phyloP scores from a whole-genome alignment of 2,888 invertebrate species.

The Oscheius sp. region DNA sequence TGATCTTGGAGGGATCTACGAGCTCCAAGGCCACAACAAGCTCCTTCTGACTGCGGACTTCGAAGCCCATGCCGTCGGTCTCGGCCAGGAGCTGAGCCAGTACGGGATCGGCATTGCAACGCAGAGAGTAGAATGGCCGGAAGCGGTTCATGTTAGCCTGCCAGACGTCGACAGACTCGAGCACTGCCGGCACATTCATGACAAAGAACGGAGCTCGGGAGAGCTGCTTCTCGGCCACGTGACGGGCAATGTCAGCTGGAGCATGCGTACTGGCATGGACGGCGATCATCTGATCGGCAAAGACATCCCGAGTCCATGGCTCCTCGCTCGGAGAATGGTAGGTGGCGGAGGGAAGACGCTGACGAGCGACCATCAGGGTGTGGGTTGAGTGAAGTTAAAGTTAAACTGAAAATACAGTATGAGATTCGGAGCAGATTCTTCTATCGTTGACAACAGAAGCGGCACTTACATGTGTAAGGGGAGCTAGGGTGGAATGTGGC shows the following conservation, averaged over 20 bases:
- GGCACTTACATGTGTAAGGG: background rate
- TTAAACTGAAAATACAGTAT: background rate
- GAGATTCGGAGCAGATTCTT: no score
- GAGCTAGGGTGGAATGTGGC: slow-evolving; percentile 54
- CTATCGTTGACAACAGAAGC: no score
- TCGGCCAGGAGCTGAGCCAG: slow-evolving; percentile 76
- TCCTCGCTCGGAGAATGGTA: slow-evolving; percentile 52
- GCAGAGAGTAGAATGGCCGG: slow-evolving; percentile 81
- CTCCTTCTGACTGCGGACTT: slow-evolving; percentile 77
- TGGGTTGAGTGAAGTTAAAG: background rate
- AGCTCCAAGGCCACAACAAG: slow-evolving; percentile 36
- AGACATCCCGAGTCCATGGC: slow-evolving; percentile 46
- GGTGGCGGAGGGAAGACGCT: slow-evolving; percentile 54
- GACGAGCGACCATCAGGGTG: slow-evolving; percentile 46
- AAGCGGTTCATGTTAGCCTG: slow-evolving; percentile 79
- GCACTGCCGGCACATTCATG: slow-evolving; percentile 65
- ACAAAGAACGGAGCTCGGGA: slow-evolving; percentile 67
- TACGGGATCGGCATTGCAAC: slow-evolving; percentile 90
- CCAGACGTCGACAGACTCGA: slow-evolving; percentile 79
- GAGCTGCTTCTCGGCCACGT: slow-evolving; percentile 47
- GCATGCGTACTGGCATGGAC: slow-evolving; percentile 45
- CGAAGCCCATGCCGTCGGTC: slow-evolving; percentile 86
- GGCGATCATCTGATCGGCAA: slow-evolving; percentile 52
- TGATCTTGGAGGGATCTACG: slow-evolving; percentile 41
- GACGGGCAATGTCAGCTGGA: slow-evolving; percentile 52